A percentile compares a stretch with the other conserved stretches of the same genome.
Conservation (phyloP, 2,113 vertebrate genomes). For the Sisor rabdophorus region DNA sequence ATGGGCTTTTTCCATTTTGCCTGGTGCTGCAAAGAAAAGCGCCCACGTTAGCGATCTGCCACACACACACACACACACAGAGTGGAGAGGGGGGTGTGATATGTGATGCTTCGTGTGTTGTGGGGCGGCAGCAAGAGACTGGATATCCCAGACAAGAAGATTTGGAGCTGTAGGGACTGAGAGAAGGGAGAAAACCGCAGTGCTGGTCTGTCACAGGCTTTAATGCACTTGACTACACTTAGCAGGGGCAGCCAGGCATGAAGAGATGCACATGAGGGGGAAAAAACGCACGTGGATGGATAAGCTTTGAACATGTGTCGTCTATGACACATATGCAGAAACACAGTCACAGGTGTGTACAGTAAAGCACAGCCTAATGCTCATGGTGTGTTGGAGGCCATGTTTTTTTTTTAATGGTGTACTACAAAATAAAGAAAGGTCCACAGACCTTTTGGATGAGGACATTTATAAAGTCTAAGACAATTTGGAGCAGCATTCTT, state of each 20-base stretch:
- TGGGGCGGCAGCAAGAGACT: conserved; percentile 18
- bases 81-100: not conserved
- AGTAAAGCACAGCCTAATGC: conserved; percentile 2
- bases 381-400: not conserved
- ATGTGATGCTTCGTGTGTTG: conserved; percentile 13
- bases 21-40: conserved; percentile 7
- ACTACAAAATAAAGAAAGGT: not conserved
- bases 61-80: not conserved
- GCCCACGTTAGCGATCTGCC: conserved; percentile 5
- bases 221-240: conserved; percentile 63
- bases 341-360: conserved; percentile 22
- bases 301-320: conserved; percentile 45
- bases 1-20: conserved; percentile 25
- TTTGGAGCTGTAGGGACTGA: conserved; percentile 57
- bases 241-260: conserved; percentile 58
- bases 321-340: conserved; percentile 16
- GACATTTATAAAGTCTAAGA: not conserved
- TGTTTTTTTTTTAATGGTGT: not conserved
- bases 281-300: conserved; percentile 19
- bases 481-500: conserved; percentile 5
- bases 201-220: conserved; percentile 57
- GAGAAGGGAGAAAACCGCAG: conserved; percentile 46
- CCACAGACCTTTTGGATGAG: not conserved
- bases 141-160: conserved; percentile 38
- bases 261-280: conserved; percentile 45